A percentile compares a stretch with the other conserved stretches of the same genome.
These are phyloP conservation scores for Eudorcas thomsonii DNA, from an alignment of 2,113 vertebrate genomes.

Conservation along the genomic window DNA sequence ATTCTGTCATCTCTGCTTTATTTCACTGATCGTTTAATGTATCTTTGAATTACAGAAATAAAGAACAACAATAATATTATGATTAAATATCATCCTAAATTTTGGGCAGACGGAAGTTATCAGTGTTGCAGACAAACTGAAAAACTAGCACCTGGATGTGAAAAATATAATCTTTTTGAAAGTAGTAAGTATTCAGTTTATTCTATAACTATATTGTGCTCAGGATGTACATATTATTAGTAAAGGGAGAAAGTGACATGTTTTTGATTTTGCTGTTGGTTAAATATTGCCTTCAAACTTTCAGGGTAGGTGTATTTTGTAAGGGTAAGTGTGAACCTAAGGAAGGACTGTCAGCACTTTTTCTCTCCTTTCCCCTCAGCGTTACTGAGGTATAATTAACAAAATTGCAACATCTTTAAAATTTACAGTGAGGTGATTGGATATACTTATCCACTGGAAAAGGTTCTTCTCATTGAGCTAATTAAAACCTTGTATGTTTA, in stretches of 20 bases:
- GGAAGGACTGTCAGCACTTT: background rate
- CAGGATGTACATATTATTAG: background rate
- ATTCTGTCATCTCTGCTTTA: background rate
- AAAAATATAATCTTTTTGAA: constrained; percentile 92
- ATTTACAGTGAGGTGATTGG: background rate
- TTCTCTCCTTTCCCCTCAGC: background rate
- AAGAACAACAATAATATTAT: constrained; percentile 88
- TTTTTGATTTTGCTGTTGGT: background rate
- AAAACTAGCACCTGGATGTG: constrained; percentile 93
- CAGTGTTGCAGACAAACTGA: constrained; percentile 94
- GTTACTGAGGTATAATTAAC: background rate
- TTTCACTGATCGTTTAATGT: constrained; percentile 19
- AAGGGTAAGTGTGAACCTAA: background rate
- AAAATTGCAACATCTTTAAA: background rate
- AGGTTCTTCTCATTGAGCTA: background rate
- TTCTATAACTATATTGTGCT: background rate
- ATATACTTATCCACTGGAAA: background rate
- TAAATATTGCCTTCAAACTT: background rate
- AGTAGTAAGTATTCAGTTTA: constrained; percentile 84
- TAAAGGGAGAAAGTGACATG: background rate
- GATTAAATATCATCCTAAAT: constrained; percentile 94
- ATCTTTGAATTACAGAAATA: constrained; percentile 85
- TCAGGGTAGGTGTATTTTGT: background rate
- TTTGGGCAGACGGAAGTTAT: constrained; percentile 94
- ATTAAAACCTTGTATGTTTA: background rate